These are phyloP conservation scores for Chaenogobius annularis DNA, from an alignment of 2,113 vertebrate species.

Conservation along the genomic window DNA sequence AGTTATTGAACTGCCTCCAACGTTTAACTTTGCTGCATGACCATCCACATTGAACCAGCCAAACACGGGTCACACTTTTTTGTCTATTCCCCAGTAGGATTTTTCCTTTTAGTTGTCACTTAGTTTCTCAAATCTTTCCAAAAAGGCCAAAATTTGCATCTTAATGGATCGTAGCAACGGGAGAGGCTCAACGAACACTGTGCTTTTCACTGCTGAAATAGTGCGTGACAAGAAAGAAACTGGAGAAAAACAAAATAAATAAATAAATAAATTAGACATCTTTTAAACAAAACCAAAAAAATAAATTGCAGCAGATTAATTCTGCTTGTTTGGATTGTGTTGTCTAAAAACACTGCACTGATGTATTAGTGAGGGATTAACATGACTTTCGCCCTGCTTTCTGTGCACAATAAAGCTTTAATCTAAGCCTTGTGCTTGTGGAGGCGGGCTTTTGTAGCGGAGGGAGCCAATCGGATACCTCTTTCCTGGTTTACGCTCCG, in stretches of 20 bases:
- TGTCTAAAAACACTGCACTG: slow-evolving; percentile 50
- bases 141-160: slow-evolving; percentile 53
- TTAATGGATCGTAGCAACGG: slow-evolving; percentile 60
- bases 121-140: slow-evolving; percentile 30
- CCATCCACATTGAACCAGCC: slow-evolving; percentile 7
- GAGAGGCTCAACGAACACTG: slow-evolving; percentile 40
- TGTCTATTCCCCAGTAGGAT: slow-evolving; percentile 33
- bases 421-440: slow-evolving; percentile 34
- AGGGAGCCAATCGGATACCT: slow-evolving; percentile 47
- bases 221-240: slow-evolving; percentile 10
- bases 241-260: slow-evolving; percentile 18
- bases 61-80: neutral
- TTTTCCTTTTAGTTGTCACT: slow-evolving; percentile 21
- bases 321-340: slow-evolving; percentile 38
- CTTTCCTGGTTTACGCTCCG: slow-evolving; percentile 11
- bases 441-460: slow-evolving; percentile 9
- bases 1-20: slow-evolving; percentile 13
- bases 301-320: slow-evolving; percentile 37
- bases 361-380: slow-evolving; percentile 64
- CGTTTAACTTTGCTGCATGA: slow-evolving; percentile 21
- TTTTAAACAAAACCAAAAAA: slow-evolving; percentile 4
- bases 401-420: slow-evolving; percentile 64
- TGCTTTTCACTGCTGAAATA: slow-evolving; percentile 31
- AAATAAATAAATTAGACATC: slow-evolving; percentile 14
- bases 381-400: slow-evolving; percentile 61